Percentiles rank a stretch among this genome's conserved stretches.
These are phyloP conservation scores for Brachionus plicatilis DNA, from an alignment of 1,140 invertebrate species.

Conservation along the genomic window DNA sequence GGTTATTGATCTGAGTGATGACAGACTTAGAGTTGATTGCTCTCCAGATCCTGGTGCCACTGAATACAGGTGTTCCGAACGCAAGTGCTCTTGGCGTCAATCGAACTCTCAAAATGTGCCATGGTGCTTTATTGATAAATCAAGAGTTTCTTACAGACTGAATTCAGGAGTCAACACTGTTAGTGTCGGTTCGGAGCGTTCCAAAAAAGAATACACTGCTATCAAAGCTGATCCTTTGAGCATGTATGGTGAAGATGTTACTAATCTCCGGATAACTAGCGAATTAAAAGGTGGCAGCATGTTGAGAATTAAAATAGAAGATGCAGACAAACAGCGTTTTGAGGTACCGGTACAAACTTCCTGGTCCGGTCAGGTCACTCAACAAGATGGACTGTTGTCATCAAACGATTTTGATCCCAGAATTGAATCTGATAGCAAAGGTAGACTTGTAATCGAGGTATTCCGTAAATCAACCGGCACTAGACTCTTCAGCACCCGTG, in stretches of 20 bases:
- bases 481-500: slow-evolving; percentile 35
- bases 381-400: not conserved
- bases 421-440: slow-evolving; percentile 12
- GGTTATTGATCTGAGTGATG: slow-evolving; percentile 20
- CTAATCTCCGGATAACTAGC: not conserved
- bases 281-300: slow-evolving; percentile 24
- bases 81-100: slow-evolving; percentile 1
- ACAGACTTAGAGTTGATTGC: slow-evolving; percentile 23
- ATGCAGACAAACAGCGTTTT: slow-evolving; percentile 48
- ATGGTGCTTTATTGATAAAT: slow-evolving; percentile 25
- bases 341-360: slow-evolving; percentile 48
- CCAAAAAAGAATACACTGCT: not conserved
- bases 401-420: slow-evolving; percentile 5
- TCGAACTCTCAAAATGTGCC: not conserved
- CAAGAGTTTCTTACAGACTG: not conserved
- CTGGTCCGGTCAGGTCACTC: not conserved
- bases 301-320: slow-evolving; percentile 45
- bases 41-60: slow-evolving; percentile 4
- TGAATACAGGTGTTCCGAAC: not conserved
- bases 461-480: slow-evolving; percentile 10
- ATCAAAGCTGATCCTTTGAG: not conserved
- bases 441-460: slow-evolving; percentile 19
- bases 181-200: not conserved
- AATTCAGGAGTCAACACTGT: not conserved
- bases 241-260: slow-evolving; percentile 33